Conservation (phyloP, 2,888 invertebrate species). For the Ornithoptera alexandrae region DNA sequence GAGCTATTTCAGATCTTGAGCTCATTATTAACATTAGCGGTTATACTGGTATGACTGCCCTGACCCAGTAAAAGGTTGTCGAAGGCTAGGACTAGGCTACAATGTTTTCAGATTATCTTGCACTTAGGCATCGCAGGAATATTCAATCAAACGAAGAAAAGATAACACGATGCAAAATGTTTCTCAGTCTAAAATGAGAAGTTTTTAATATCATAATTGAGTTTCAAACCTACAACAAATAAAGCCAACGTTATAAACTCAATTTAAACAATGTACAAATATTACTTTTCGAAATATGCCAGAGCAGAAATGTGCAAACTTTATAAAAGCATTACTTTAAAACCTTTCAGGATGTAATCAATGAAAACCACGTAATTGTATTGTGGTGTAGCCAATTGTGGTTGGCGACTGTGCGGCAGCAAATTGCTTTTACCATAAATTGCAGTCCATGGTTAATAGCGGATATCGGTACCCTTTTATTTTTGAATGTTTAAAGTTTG, state of each 20-base stretch:
- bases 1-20: no score
- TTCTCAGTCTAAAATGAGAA: neutral
- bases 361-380: slow-evolving; percentile 6
- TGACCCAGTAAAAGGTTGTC: no score
- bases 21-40: no score
- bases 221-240: neutral
- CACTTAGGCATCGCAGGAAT: neutral
- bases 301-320: neutral
- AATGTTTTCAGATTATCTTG: no score
- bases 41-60: no score
- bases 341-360: neutral
- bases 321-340: neutral
- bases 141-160: neutral
- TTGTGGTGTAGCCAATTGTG: slow-evolving; percentile 9
- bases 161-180: neutral
- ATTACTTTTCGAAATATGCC: neutral
- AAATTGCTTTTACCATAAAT: slow-evolving; percentile 6
- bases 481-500: no score
- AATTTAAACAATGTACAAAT: neutral
- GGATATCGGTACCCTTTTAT: neutral
- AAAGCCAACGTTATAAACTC: neutral
- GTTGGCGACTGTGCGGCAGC: neutral
- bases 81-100: no score
- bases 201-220: neutral
- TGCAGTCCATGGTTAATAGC: neutral